A percentile compares a stretch with the other conserved stretches of the same genome.
Evolutionary conservation across 2,113 vertebrate species (phyloP).

Genomic region (Morone saxatilis): DNA sequence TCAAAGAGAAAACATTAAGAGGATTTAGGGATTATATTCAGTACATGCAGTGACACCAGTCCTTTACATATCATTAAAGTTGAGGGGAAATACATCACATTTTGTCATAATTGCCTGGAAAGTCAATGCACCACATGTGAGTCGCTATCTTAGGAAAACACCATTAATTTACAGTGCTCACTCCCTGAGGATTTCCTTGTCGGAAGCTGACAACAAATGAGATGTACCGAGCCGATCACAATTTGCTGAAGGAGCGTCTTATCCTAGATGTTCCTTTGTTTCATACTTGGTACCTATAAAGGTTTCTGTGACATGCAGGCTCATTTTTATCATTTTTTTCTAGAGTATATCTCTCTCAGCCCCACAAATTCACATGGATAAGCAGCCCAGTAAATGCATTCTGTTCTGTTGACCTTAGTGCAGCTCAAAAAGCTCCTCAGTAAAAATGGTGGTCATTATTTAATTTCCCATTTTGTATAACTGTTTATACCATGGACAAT

Average conservation of each 20-base stretch:
- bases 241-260: neutral
- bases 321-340: neutral
- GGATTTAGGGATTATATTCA: slow-evolving; percentile 67
- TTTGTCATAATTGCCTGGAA: slow-evolving; percentile 53
- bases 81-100: slow-evolving; percentile 48
- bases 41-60: slow-evolving; percentile 33
- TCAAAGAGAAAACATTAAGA: slow-evolving; percentile 62
- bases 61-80: slow-evolving; percentile 48
- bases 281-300: neutral
- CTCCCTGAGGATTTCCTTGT: slow-evolving; percentile 34
- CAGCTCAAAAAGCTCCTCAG: neutral
- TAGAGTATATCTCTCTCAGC: neutral
- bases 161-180: slow-evolving; percentile 31
- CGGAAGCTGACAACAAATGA: slow-evolving; percentile 29
- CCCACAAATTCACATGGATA: neutral
- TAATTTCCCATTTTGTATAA: neutral
- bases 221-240: slow-evolving; percentile 17
- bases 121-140: slow-evolving; percentile 31
- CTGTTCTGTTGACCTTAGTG: neutral
- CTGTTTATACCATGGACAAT: no score
- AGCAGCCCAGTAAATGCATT: neutral
- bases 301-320: neutral
- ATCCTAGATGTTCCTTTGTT: neutral
- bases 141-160: slow-evolving; percentile 44
- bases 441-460: neutral